These are phyloP conservation scores for Charaxes varanes DNA, from an alignment of 1,140 invertebrate species.

Conservation along the genomic window DNA sequence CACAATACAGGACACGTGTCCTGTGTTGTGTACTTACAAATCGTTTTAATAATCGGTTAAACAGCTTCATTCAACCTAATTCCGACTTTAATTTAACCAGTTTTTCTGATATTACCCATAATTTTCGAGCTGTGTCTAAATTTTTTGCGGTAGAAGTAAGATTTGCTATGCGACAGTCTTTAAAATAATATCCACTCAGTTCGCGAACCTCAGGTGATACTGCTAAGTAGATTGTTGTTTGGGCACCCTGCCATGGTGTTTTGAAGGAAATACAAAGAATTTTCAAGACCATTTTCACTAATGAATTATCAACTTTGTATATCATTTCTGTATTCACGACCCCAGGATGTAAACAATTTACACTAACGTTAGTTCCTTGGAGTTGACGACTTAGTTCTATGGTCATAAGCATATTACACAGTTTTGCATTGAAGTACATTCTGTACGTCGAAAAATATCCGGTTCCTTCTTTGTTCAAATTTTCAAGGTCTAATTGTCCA, in stretches of 20 bases:
- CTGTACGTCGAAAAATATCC: neutral
- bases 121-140: constrained; percentile 38
- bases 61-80: constrained; percentile 1
- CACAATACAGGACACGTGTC: no score
- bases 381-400: constrained; percentile 83
- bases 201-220: constrained; percentile 71
- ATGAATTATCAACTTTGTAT: constrained; percentile 13
- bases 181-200: constrained; percentile 76
- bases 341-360: constrained; percentile 90
- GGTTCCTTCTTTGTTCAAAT: constrained; percentile 77
- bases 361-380: constrained; percentile 82
- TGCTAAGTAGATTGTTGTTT: constrained; percentile 76
- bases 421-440: constrained; percentile 79
- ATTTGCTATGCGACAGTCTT: constrained; percentile 66
- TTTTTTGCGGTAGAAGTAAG: constrained; percentile 38
- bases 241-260: constrained; percentile 70
- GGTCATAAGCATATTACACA: constrained; percentile 89
- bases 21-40: no score
- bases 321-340: constrained; percentile 29
- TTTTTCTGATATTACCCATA: constrained; percentile 30
- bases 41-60: no score
- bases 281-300: constrained; percentile 17
- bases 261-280: constrained; percentile 24
- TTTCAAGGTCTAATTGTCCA: constrained; percentile 82
- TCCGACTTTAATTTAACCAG: constrained; percentile 31